phyloP scores from a whole-genome alignment of 2,888 invertebrate genomes.

The Hyposoter dolosus region DNA sequence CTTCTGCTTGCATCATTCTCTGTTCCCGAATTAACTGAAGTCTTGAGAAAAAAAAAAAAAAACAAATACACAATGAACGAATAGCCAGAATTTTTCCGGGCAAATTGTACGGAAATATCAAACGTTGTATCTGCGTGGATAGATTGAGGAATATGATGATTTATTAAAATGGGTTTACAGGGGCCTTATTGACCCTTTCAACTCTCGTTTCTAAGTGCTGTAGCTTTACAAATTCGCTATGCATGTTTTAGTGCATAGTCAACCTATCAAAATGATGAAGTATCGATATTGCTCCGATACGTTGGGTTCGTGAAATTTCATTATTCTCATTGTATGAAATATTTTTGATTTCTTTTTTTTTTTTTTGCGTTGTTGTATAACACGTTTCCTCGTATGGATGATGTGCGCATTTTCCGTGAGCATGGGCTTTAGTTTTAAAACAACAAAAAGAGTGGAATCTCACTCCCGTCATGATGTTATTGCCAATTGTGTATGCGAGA shows the following conservation, averaged over 20 bases:
- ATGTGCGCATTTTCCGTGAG: conserved; percentile 3
- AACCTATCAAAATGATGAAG: conserved; percentile 66
- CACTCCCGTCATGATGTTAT: conserved; percentile 46
- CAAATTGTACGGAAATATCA: not conserved
- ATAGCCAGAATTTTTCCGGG: not conserved
- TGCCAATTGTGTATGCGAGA: conserved; percentile 21
- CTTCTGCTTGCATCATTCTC: not conserved
- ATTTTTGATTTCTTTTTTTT: conserved; percentile 41
- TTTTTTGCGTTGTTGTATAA: not conserved
- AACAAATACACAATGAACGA: not conserved
- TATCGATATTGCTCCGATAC: conserved; percentile 66
- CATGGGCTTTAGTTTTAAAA: not conserved
- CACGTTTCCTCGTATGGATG: not conserved
- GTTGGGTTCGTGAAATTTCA: conserved; percentile 57
- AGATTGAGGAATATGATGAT: conserved; percentile 4
- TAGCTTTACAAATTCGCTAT: conserved; percentile 78
- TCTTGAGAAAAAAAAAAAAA: not conserved
- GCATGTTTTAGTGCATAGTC: conserved; percentile 84
- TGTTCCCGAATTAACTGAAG: not conserved
- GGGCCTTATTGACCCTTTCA: conserved; percentile 1
- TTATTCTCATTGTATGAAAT: conserved; percentile 41
- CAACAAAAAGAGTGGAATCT: conserved; percentile 45
- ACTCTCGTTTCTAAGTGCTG: conserved; percentile 50
- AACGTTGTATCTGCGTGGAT: not conserved
- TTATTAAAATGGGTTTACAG: conserved; percentile 17